Evolutionary conservation across 2,797 vertebrate species (phyloP).

Genomic region (Enteromius treurensis): DNA sequence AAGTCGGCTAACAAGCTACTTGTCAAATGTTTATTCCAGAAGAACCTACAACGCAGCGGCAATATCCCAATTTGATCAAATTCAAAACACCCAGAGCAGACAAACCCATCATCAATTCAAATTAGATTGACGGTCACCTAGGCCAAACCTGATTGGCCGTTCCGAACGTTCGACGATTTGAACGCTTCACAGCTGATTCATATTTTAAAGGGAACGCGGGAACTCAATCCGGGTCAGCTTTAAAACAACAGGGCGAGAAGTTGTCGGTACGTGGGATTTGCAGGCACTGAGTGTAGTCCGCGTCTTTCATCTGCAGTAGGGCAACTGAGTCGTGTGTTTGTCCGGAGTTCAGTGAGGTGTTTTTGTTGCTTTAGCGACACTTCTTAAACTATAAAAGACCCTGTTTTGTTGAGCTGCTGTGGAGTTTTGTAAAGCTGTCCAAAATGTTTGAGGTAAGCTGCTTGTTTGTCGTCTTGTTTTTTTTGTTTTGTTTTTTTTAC

Average conservation of each 20-base stretch:
- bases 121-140: slow-evolving; percentile 17
- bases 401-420: neutral
- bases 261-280: slow-evolving; percentile 12
- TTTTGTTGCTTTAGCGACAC: neutral
- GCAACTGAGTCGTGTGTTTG: neutral
- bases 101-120: slow-evolving; percentile 11
- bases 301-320: neutral
- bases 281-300: neutral
- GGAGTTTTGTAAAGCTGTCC: neutral
- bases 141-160: slow-evolving; percentile 59
- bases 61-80: slow-evolving; percentile 34
- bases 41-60: slow-evolving; percentile 3
- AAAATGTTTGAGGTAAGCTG: slow-evolving; percentile 72
- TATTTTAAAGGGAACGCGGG: slow-evolving; percentile 62
- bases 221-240: slow-evolving; percentile 23
- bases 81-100: neutral
- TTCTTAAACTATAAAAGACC: neutral
- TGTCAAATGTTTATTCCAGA: slow-evolving; percentile 66
- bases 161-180: slow-evolving; percentile 14
- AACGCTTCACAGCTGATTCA: slow-evolving; percentile 70
- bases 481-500: too few relatives aligned
- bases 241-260: slow-evolving; percentile 51
- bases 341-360: neutral
- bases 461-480: neutral
- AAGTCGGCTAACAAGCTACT: slow-evolving; percentile 40